Evolutionary conservation across 2,113 vertebrate species (phyloP), one percentile per base, ranked within the genome.

Genomic region (Menidia beryllina): DNA sequence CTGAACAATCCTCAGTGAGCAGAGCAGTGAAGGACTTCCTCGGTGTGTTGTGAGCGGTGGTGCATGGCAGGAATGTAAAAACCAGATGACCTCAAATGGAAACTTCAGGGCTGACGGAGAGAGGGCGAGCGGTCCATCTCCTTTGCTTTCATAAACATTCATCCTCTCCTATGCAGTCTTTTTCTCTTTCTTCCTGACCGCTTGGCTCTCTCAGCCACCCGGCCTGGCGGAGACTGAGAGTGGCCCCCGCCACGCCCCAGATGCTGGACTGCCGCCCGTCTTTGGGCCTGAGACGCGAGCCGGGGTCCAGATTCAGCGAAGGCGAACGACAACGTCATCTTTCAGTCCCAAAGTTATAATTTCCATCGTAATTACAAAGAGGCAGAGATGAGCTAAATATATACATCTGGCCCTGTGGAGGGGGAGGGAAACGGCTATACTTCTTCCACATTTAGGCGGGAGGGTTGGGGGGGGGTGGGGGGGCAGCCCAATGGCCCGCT

Each of bases 71-170:
- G 88, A 91, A 91, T 91, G 89, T 83, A 79, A 80, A 91, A 92
- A 86, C 87, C 90, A 91, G 88, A 91, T 91, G 86, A 90, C 84
- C 88, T 89, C 89, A 88, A 82, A 89, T 92, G 92, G 90, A 93
- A 92, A 92, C 89, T 90, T 78, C 85, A 86, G 82, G 65, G 19
- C 77, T 69, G 66, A 75, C 56, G 51, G 67, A 86, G 72, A 86
- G 72, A 74, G 61, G 48, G 39, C 58, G 17, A 69, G 57, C 79
- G 38, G 84, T 61, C 77, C 91, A 82, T 87, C 86, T 87, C 48
- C 2, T 79, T 67, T 51, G 76, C 82, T 89, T 81, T 79, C 83
- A 81, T 80, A 85, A 88, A 90, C 83, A 74, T 60, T 48, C 75
- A 0, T 25, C 19, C 72, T 79, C 20, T 43, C 17, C 34, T 67